Evolutionary conservation across 2,888 invertebrate genomes (phyloP).

Genomic region (Baronia brevicornis): DNA sequence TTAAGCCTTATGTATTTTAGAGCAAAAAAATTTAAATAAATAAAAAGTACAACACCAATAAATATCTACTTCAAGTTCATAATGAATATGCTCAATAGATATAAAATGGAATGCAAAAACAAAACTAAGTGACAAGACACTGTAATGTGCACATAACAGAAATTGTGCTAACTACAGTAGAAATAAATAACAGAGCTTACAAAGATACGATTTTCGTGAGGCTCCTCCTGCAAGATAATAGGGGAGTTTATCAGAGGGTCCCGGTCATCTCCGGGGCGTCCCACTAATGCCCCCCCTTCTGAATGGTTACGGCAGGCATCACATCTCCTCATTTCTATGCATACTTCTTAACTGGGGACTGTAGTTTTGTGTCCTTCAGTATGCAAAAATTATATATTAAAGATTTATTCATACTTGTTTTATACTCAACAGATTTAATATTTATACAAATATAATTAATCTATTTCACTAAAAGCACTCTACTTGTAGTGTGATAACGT

Average conservation of each 20-base stretch:
- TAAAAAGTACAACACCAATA: no score
- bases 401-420: not conserved
- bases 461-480: no score
- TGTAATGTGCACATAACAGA: conserved; percentile 25
- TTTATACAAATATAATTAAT: not conserved
- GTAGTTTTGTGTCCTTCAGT: conserved; percentile 47
- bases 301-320: conserved; percentile 57
- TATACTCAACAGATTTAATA: not conserved
- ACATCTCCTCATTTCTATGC: conserved; percentile 68
- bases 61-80: no score
- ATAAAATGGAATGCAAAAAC: conserved; percentile 9
- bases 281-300: conserved; percentile 43
- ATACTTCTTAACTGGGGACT: conserved; percentile 67
- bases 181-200: conserved; percentile 43
- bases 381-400: no score
- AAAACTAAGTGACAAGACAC: conserved; percentile 12
- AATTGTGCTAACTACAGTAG: conserved; percentile 38
- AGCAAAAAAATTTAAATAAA: no score
- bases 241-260: conserved; percentile 57
- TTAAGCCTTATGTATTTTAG: no score
- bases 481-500: no score
- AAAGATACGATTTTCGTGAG: conserved; percentile 50
- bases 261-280: conserved; percentile 38
- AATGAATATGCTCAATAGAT: conserved; percentile 4
- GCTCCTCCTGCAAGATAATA: conserved; percentile 50